phyloP scores from a whole-genome alignment of 2,888 invertebrate species.

The Deroplatys truncata region DNA sequence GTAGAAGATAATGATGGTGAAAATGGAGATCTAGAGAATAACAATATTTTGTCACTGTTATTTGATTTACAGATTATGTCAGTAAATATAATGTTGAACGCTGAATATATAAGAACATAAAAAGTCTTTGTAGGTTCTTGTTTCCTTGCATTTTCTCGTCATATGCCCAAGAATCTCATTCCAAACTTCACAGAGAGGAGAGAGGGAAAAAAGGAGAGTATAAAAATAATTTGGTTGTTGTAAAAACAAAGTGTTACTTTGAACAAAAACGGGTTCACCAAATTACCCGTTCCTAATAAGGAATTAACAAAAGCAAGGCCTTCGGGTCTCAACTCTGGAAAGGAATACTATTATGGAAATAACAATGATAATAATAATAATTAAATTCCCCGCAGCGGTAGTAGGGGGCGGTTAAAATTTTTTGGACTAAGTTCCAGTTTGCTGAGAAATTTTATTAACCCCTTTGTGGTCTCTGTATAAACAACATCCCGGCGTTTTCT shows the following conservation, averaged over 20 bases:
- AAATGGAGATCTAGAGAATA: no score
- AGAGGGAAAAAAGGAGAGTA: neutral
- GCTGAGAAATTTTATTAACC: slow-evolving; percentile 6
- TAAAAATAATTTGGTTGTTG: neutral
- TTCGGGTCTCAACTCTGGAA: neutral
- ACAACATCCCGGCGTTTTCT: neutral
- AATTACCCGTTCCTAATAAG: neutral
- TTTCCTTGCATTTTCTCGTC: no score
- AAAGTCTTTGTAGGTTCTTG: no score
- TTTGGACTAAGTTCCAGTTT: neutral
- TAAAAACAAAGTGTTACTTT: neutral
- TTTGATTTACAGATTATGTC: no score
- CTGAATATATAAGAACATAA: no score
- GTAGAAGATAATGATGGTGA: no score
- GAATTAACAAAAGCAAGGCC: neutral
- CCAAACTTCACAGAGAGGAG: no score
- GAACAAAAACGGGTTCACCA: neutral
- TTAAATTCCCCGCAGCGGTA: neutral
- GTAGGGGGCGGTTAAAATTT: neutral
- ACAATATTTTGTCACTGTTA: no score
- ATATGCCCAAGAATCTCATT: no score
- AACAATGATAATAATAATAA: neutral
- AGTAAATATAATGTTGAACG: no score
- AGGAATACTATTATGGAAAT: neutral
- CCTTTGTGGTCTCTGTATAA: neutral